Base-by-base conservation (phyloP, 2,797 vertebrate species). In the Platalea minor region DNA sequence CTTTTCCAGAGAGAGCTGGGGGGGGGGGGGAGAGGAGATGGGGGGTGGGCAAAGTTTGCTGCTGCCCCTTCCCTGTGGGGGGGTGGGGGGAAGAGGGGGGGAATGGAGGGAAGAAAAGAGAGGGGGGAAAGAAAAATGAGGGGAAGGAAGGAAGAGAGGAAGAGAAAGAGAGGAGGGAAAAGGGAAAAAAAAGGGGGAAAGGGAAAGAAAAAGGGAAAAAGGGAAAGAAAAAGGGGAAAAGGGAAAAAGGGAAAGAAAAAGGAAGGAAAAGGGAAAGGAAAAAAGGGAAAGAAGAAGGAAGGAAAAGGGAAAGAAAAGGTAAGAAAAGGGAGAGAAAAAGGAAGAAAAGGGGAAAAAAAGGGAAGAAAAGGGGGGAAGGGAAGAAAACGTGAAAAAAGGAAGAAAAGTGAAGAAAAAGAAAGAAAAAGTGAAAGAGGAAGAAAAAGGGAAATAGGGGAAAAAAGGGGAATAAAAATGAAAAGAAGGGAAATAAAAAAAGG, bases 201-300 rank as follows among this genome's bases (percentile, higher is more conserved):
- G 39, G 16, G 68, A 29, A 41, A 24, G 50, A 26, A 50, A 17
- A 21, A 24, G 48, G 50, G 50, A 25, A 25, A 11, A 21, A 24
- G 10, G 5, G 8, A 10, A 24, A 29, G 28, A 7, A 24, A 35
- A 48, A 24, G 3, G 6, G 7, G 6, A 11, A 5, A 24, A 26
- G 10, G 7, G 25, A 28, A 28, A 13, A 23, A 24, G 5, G 5
- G 23, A 14, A 33, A 33, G 29, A 10, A 43, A 37, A 48, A 19
- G 2, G 7, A 17, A 9, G 7, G 3, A 29, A 21, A 39, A 1
- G 13, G 9, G 12, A 10, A 26, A 46, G 45, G 7, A 20, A 9
- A 28, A 8, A 10, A 24, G 8, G 39, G 39, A 41, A 13, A 10
- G 7, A 21, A 19, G 20, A 21, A 28, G 24, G n/a, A 60, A 26